A percentile compares a stretch with the other conserved stretches of the same genome.
phyloP scores from a whole-genome alignment of 2,113 vertebrate genomes.

The Geothlypis trichas region DNA sequence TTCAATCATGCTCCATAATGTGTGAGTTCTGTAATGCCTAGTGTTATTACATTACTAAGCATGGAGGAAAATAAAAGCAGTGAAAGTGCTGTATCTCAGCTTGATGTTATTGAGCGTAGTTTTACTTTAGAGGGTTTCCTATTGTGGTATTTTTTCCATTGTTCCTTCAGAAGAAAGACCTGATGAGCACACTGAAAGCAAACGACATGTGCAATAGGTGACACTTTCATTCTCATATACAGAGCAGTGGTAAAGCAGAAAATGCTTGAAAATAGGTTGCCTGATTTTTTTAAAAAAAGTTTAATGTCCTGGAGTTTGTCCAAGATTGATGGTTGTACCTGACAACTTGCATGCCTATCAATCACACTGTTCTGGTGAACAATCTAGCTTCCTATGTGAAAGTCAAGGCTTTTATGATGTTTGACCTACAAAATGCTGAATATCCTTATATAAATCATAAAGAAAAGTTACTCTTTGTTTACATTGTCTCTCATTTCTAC shows the following conservation, averaged over 20 bases:
- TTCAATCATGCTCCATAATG: slow-evolving; percentile 45
- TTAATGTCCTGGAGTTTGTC: neutral
- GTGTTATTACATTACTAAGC: slow-evolving; percentile 66
- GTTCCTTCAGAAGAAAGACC: slow-evolving; percentile 68
- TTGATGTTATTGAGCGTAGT: slow-evolving; percentile 70
- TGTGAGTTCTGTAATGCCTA: slow-evolving; percentile 30
- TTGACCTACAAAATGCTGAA: neutral
- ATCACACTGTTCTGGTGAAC: neutral
- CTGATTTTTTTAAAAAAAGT: neutral
- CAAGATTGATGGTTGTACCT: neutral
- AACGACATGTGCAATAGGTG: slow-evolving; percentile 7
- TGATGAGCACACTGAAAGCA: slow-evolving; percentile 56
- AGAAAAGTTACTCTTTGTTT: neutral
- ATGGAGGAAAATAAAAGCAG: slow-evolving; percentile 66
- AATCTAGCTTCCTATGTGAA: neutral
- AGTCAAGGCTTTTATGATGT: neutral
- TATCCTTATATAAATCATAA: neutral
- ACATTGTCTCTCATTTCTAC: neutral
- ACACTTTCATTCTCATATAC: slow-evolving; percentile 25
- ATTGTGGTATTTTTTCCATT: slow-evolving; percentile 67
- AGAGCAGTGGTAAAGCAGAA: slow-evolving; percentile 35
- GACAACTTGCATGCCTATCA: neutral
- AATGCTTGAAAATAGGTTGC: slow-evolving; percentile 41
- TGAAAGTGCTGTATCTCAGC: slow-evolving; percentile 62
- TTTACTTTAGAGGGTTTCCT: slow-evolving; percentile 66